Base-by-base conservation (phyloP, 2,113 vertebrate species). In the Periophthalmus modestus region DNA sequence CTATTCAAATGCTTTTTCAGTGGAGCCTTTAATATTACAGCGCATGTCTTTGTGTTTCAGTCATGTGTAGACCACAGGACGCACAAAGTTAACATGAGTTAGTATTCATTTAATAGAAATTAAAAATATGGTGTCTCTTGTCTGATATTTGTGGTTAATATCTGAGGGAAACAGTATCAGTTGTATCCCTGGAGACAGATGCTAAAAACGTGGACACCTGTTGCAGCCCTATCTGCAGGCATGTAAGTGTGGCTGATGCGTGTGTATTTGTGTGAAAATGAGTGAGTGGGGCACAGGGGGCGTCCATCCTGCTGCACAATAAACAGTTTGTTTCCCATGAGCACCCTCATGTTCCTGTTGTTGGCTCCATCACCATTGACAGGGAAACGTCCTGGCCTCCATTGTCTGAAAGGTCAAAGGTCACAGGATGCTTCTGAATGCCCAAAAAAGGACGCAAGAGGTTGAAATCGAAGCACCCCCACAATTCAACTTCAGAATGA, bases 251-350 rank as follows among this genome's bases (percentile, higher is more conserved):
- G 71, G 82, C 80, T 55, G 18, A 77, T 85, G 77, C 84, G 77
- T 66, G 65, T 28, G 66, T 46, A 21, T 46, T 21, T 66, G 39
- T 66, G 65, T 46, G 36, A 66, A 66, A 66, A 65, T 46, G 55
- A 33, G 50, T 54, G 74, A 59, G 65, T 68, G 67, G 58, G 74
- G 74, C 65, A 67, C 43, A 47, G 74, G 79, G 85, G 87, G 77
- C 82, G 90, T 93, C 93, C 91, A 93, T 94, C 93, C 94, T 93
- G 92, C 89, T 79, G 77, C 90, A 92, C 92, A 93, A 93, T 94
- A 94, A 93, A 93, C 94, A 93, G 92, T 93, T 93, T 94, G 93
- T 93, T 94, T 94, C 94, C 94, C 93, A 94, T 90, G 93, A 94
- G 90, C 91, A 88, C 90, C 91, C 90, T 93, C 92, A 83, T 94